Conservation (phyloP, 2,888 invertebrate genomes). For the Augochlorella aurata region DNA sequence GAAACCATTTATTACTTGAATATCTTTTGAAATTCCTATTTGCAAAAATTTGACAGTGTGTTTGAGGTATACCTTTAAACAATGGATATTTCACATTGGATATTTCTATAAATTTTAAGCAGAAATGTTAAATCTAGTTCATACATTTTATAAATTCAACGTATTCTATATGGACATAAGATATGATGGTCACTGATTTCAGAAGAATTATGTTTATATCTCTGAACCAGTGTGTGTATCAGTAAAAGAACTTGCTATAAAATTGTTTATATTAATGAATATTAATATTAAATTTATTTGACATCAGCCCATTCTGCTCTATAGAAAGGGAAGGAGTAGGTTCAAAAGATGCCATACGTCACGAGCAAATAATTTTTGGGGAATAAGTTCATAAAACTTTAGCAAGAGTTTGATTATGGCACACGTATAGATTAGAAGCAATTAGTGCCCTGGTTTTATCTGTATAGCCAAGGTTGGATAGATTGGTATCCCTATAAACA, state of each 20-base stretch:
- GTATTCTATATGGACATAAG: background rate
- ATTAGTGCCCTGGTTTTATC: background rate
- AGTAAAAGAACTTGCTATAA: background rate
- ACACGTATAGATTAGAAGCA: background rate
- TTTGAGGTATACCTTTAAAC: background rate
- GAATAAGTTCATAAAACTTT: background rate
- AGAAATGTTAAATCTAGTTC: background rate
- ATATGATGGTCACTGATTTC: background rate
- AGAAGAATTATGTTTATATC: background rate
- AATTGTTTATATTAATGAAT: background rate
- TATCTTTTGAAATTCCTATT: background rate
- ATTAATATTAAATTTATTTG: background rate
- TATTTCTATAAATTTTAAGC: background rate
- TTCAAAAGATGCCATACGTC: background rate
- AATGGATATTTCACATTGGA: background rate
- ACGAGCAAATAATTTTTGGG: background rate
- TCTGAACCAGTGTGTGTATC: background rate
- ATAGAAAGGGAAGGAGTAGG: background rate
- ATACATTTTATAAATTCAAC: background rate
- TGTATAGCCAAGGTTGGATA: background rate
- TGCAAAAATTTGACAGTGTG: background rate
- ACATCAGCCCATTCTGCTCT: background rate
- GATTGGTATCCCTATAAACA: too few species aligned
- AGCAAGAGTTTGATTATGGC: too few species aligned
- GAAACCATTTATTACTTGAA: background rate